Evolutionary conservation across 64 coral and sea anemone genomes (phyloP).

Genomic region (Actinia tenebrosa): DNA sequence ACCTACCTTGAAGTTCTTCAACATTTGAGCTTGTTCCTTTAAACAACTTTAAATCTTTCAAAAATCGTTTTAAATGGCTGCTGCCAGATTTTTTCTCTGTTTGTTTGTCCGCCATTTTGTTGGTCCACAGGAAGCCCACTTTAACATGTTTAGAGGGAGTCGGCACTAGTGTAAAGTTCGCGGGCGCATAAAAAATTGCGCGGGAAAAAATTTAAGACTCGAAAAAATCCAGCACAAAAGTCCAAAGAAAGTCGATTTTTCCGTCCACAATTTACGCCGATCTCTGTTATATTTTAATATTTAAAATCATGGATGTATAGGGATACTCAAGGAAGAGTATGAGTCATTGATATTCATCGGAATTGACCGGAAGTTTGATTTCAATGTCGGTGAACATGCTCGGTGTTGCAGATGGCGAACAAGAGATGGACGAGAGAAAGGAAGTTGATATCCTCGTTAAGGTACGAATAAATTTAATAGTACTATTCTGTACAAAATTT

Average conservation of each 20-base stretch:
- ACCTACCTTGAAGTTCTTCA: slow-evolving; percentile 48
- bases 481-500: background rate
- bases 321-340: background rate
- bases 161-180: background rate
- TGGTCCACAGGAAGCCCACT: background rate
- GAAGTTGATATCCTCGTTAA: background rate
- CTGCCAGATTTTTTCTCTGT: background rate
- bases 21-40: slow-evolving; percentile 54
- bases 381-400: slow-evolving; percentile 12
- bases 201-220: slow-evolving; percentile 5
- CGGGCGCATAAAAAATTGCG: slow-evolving; percentile 18
- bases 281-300: background rate
- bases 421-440: background rate
- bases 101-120: slow-evolving; percentile 4
- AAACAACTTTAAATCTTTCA: background rate
- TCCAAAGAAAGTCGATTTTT: background rate
- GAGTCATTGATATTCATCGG: background rate
- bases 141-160: background rate
- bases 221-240: background rate
- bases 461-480: background rate
- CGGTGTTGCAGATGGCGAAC: background rate
- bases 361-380: background rate
- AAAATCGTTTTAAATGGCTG: background rate
- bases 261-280: background rate
- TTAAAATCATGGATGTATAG: background rate